Evolutionary conservation across 1,140 invertebrate genomes (phyloP), one percentile per base, ranked within the genome.

Genomic region (Diploscapter pachys): DNA sequence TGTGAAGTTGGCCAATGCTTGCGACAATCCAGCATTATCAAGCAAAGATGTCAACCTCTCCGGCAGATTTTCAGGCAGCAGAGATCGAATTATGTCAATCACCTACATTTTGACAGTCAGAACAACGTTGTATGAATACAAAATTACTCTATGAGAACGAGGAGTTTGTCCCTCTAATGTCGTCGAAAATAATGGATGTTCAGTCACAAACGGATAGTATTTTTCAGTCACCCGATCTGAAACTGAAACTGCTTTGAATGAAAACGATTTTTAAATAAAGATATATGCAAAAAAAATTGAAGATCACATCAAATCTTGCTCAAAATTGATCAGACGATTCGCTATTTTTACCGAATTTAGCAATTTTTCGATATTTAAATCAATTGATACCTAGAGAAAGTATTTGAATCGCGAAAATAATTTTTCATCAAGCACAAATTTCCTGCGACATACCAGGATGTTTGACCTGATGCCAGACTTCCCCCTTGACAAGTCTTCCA

Each of bases 31-130:
- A 31, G 31, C 31, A 31, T 74, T 74, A 9, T 74, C 73, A 3
- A 74, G 56, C 2, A 74, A 31, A 4, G 73, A 65, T 4, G 69
- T 76, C 11, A 76, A 57, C 53, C 72, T 63, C 9, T 51, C 52
- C 5, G 75, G 75, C 5, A 76, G 54, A 54, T 76, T 71, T 9
- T 76, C 57, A 13, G 75, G 75, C 48, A 76, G 63, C 2, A 76
- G 51, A 59, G 69, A 72, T 51, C 62, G 64, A 31, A 76, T 51
- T 48, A 76, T 65, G 49, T 71, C 65, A 50, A 76, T 76, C 3
- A 76, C 69, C 70, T 76, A 31, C 31, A 31, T 31, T 31, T 31
- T 31, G 31, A 31, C 31, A 31, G 1, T 31, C 31, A 31, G 31
- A 31, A 31, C 31, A 31, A 31, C 31, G 31, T 31, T 31, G 31